Conservation (phyloP, 2,797 vertebrate species). For the Premnoplex brunnescens region DNA sequence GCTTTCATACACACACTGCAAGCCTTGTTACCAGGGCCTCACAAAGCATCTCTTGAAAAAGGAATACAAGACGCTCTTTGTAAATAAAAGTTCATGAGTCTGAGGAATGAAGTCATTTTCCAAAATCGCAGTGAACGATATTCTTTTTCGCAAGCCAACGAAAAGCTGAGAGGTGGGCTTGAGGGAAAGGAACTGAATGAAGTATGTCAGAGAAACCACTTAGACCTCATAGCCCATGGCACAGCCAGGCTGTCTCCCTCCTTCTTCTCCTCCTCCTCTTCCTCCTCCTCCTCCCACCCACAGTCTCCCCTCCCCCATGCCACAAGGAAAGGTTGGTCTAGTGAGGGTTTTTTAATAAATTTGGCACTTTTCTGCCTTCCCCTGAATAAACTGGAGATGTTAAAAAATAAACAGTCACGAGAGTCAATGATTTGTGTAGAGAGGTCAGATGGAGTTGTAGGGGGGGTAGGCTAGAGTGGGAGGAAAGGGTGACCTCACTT, state of each 20-base stretch:
- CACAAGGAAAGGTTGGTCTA: not conserved
- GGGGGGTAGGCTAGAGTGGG: not conserved
- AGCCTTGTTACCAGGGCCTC: conserved; percentile 77
- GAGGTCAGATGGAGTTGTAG: not conserved
- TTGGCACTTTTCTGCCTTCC: conserved; percentile 34
- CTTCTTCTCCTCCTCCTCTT: not conserved
- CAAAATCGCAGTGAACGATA: conserved; percentile 67
- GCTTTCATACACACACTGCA: conserved; percentile 74
- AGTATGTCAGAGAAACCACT: conserved; percentile 26
- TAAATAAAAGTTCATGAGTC: conserved; percentile 83
- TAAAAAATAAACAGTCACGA: not conserved
- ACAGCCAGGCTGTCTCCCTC: not conserved
- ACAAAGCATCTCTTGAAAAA: conserved; percentile 83
- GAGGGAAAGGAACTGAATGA: conserved; percentile 28
- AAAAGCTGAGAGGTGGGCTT: conserved; percentile 52
- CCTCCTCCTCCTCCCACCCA: not conserved
- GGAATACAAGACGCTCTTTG: conserved; percentile 83
- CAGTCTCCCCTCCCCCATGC: not conserved
- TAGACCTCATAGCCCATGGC: not conserved
- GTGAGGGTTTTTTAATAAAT: not conserved
- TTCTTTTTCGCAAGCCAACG: conserved; percentile 16
- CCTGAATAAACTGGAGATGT: conserved; percentile 10
- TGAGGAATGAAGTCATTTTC: conserved; percentile 80
- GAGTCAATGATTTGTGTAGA: not conserved
- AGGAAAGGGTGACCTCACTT: conserved; percentile 54